phyloP scores from a whole-genome alignment of 2,113 vertebrate genomes.

The Neogale vison region DNA sequence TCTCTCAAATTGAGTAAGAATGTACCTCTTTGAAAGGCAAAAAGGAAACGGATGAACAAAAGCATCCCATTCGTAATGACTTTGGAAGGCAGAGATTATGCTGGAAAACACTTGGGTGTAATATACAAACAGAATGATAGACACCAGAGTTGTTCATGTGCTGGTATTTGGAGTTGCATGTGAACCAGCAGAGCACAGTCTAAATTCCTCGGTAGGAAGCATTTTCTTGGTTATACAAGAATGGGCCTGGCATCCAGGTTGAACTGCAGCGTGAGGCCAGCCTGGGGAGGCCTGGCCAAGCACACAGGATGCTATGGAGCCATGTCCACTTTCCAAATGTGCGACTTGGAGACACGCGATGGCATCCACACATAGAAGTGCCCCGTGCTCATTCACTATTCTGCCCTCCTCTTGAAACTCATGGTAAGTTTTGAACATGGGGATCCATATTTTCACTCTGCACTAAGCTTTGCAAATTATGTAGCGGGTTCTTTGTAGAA shows the following conservation, averaged over 20 bases:
- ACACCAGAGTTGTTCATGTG: neutral
- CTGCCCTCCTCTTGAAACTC: neutral
- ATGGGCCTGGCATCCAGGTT: neutral
- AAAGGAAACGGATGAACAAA: neutral
- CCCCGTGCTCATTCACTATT: neutral
- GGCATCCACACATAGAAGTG: neutral
- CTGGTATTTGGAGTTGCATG: neutral
- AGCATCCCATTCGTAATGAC: neutral
- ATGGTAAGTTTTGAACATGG: neutral
- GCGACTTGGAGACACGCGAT: rapidly evolving
- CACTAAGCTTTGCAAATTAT: neutral
- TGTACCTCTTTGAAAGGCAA: neutral
- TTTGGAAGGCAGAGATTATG: neutral
- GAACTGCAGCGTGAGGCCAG: neutral
- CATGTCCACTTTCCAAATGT: neutral
- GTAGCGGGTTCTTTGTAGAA: neutral
- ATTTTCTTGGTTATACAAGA: neutral
- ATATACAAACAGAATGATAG: neutral
- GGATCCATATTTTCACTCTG: neutral
- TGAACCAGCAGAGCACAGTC: neutral
- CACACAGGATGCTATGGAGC: too few species aligned
- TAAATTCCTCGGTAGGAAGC: neutral
- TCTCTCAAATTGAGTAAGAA: neutral
- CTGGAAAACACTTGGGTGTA: neutral
- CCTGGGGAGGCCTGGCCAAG: neutral